Base-by-base conservation (phyloP, 1,140 invertebrate genomes). In the Apis florea region DNA sequence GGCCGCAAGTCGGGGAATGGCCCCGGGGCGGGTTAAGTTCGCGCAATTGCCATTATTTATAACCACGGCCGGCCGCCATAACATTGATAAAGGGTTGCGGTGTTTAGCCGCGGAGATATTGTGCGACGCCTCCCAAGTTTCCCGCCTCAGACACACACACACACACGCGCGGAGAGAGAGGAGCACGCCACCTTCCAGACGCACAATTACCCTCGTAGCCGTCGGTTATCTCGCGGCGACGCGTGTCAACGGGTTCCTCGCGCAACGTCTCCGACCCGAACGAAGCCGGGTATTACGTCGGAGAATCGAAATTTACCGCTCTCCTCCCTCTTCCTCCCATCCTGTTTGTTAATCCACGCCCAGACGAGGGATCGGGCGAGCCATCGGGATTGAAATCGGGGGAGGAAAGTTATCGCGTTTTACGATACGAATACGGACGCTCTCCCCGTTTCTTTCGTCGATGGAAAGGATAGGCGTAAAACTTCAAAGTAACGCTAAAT, bases 41-140 rank as follows among this genome's bases (percentile, higher is more conserved):
- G 83, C 82, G 87, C 84, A 88, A 90, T 92, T 88, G 89, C 87
- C 86, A 92, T 93, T 93, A 93, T 92, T 93, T 93, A 93, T 92
- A 92, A 93, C 83, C 85, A 87, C 70, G 90, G 88, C 85, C 87
- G 83, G 89, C 88, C 88, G 89, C 88, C 86, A 88, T 90, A 93
- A 91, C 91, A 91, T 92, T 94, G 92, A 94, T 91, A 93, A 93
- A 94, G 93, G 89, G 89, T 83, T 91, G 90, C 84, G 91, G 91
- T 89, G 79, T 61, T 86, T 77, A 78, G 85, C 83, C 83, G 83
- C 83, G 88, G 86, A 91, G 90, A 91, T 92, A 91, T 89, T 82
- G 78, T 70, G 79, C 72, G 88, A 87, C 89, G 83, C 87, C 86
- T 87, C 87, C 89, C 85, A 90, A 89, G 87, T 91, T 86, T 85